Conservation (phyloP, 2,888 invertebrate genomes). For the Drosophila lacicola region DNA sequence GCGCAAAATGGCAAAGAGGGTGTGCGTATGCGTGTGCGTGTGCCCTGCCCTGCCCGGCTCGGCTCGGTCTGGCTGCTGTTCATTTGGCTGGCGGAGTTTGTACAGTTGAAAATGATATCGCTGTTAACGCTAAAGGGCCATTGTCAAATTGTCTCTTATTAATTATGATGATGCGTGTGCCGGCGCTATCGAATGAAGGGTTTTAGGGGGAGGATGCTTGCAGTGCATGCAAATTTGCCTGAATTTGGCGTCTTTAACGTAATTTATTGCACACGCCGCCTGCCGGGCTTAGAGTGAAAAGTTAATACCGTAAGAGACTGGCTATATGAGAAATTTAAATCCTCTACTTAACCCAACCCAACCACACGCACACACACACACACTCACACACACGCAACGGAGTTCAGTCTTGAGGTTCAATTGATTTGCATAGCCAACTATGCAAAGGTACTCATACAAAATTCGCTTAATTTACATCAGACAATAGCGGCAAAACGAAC, state of each 20-base stretch:
- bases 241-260: constrained; percentile 76
- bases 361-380: constrained; percentile 3
- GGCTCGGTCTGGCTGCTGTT: constrained; percentile 46
- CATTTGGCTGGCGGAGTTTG: constrained; percentile 60
- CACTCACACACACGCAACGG: constrained; percentile 11
- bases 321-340: constrained; percentile 50
- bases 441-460: constrained; percentile 65
- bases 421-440: constrained; percentile 72
- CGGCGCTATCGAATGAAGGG: constrained; percentile 8
- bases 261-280: constrained; percentile 68
- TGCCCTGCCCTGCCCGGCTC: neutral
- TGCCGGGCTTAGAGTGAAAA: constrained; percentile 70
- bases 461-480: constrained; percentile 73
- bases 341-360: constrained; percentile 32
- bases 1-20: constrained; percentile 82
- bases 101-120: constrained; percentile 72
- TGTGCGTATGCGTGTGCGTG: constrained; percentile 43
- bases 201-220: constrained; percentile 15
- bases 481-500: constrained; percentile 66
- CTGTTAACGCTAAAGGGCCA: constrained; percentile 79
- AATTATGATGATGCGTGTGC: constrained; percentile 81
- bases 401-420: constrained; percentile 47
- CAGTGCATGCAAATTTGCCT: constrained; percentile 71
- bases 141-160: constrained; percentile 83
- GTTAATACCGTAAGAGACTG: constrained; percentile 63